Percentiles rank a stretch among this genome's conserved stretches.
phyloP scores from a whole-genome alignment of 2,797 vertebrate genomes.

The Mastacembelus armatus region DNA sequence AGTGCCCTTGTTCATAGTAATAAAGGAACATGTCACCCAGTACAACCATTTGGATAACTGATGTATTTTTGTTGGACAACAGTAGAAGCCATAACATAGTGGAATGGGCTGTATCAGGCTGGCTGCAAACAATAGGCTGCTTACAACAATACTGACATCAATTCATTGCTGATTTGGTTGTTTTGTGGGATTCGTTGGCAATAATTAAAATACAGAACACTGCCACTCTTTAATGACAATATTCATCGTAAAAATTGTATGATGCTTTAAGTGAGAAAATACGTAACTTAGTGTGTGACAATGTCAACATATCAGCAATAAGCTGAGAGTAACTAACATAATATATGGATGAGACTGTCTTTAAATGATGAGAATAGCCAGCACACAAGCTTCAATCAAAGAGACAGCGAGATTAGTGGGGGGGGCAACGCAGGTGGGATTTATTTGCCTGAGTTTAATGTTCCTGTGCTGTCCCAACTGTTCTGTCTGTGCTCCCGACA shows the following conservation, averaged over 20 bases:
- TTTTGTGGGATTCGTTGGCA: background rate
- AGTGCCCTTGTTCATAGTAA: background rate
- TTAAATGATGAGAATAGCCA: conserved; percentile 1
- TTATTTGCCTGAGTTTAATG: conserved; percentile 36
- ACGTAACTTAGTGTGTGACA: background rate
- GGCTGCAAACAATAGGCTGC: background rate
- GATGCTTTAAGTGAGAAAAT: background rate
- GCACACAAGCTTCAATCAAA: conserved; percentile 29
- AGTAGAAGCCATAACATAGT: background rate
- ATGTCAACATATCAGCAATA: background rate
- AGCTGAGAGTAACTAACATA: background rate
- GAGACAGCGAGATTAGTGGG: conserved; percentile 35
- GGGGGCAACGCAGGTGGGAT: conserved; percentile 26
- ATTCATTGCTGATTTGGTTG: background rate
- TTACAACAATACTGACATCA: background rate
- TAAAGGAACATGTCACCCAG: background rate
- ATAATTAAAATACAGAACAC: background rate
- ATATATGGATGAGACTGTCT: conserved; percentile 16
- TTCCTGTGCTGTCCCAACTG: conserved; percentile 24
- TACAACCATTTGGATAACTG: background rate
- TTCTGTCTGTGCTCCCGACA: conserved; percentile 12
- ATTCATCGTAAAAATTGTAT: background rate
- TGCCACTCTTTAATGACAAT: background rate
- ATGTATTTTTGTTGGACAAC: conserved; percentile 12
- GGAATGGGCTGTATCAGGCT: background rate